Base-by-base conservation (phyloP, 2,113 vertebrate genomes). In the Pelvicachromis taeniatus region DNA sequence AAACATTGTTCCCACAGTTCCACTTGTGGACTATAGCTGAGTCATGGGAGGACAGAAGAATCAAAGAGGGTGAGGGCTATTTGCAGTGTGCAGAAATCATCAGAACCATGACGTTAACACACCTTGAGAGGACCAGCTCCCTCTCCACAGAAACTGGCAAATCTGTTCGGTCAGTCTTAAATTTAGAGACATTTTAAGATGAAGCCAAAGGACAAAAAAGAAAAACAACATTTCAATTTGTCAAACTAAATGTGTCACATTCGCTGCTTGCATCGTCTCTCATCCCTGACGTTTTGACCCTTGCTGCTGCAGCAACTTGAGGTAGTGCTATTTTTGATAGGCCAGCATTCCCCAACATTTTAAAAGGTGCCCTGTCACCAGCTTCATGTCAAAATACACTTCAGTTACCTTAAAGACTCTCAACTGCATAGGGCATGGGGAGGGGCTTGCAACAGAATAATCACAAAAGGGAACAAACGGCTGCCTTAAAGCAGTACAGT, bases 171-270 rank as follows among this genome's bases (percentile, higher is more conserved):
- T 95, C 93, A 94, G 89, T 88, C 38, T 91, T 90, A 93, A 93
- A 93, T 89, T 90, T 89, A 88, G 83, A 78, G 54, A 92, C 89
- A 91, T 95, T 94, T 91, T 91, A 88, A 87, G 82, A 91, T 79
- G 65, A 86, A 29, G 85, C 16, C 35, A 12, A 54, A 59, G 54
- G 40, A 65, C 13, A 40, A 17, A 50, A 31, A 29, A 29, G 4
- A 7, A 75, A 82, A 58, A 75, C 85, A 75, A 26, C 58, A 70
- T 55, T 89, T 90, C 78, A 87, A 87, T 92, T 93, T 95, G 92
- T 95, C 93, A 93, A 89, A 94, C 90, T 89, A 92, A 90, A 95
- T 91, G 91, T 87, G 85, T 91, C 84, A 91, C 88, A 84, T 23
- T 84, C 77, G 29, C 81, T 88, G 86, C 84, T 58, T 58, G 75